These are phyloP conservation scores for Natrix natrix DNA, from an alignment of 2,797 vertebrate species.

Conservation along the genomic window DNA sequence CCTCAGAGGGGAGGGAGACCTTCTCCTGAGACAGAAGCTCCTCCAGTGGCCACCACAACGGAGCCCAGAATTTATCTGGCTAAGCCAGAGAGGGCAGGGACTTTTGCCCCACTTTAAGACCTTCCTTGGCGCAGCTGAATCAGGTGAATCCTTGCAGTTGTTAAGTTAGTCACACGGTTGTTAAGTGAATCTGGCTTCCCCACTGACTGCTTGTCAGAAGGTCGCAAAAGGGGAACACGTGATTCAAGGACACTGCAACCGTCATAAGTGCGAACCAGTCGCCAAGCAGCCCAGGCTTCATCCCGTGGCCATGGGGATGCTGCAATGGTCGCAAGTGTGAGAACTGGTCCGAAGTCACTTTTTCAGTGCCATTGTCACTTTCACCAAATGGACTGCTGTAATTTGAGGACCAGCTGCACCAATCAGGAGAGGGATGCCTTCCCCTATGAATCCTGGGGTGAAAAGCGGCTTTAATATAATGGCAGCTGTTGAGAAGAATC, in stretches of 20 bases:
- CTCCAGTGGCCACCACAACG: fast-evolving
- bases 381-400: neutral
- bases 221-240: neutral
- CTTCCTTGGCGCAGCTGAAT: neutral
- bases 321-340: neutral
- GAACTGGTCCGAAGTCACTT: neutral
- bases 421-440: neutral
- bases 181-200: neutral
- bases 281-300: neutral
- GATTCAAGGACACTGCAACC: neutral
- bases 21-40: neutral
- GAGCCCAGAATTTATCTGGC: neutral
- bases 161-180: neutral
- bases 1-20: neutral
- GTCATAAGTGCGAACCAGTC: neutral
- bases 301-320: fast-evolving
- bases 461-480: neutral
- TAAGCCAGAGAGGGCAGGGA: neutral
- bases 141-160: neutral
- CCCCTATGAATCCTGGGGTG: neutral
- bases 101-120: neutral
- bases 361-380: neutral
- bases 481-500: neutral
- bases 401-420: neutral
- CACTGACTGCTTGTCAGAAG: neutral